Evolutionary conservation across 2,113 vertebrate genomes (phyloP), one percentile per base, ranked within the genome.

Genomic region (Coptodon rendalli): DNA sequence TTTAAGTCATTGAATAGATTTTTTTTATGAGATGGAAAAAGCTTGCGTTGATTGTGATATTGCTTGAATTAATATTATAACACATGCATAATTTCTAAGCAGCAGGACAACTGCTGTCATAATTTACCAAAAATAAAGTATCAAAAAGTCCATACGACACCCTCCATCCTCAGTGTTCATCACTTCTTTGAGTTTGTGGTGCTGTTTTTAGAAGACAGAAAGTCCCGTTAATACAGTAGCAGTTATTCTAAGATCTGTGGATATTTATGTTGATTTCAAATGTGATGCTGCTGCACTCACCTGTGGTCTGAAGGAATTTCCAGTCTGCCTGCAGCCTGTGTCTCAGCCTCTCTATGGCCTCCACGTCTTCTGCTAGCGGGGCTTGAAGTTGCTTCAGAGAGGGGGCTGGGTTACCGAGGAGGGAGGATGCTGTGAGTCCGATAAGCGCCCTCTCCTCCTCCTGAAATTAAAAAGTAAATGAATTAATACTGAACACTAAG

Each of bases 351-450:
- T 97, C 96, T 31, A 96, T n/a, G 11, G 57, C 87, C 85, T 91
- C 81, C n/a, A 84, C 36, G 52, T 95, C 87, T 16, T 96, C 93
- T 66, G 79, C 6, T 4, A 43, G 43, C 3, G 90, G 91, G 54
- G 93, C 73, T 6, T 22, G 71, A 40, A 96, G 86, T 24, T 81
- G 86, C 27, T 93, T 94, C 9, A 96, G 68, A 2, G 91, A 43
- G 59, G 94, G 90, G 0, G 92, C 94, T 5, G 96, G 90, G 6
- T 87, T 66, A 14, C 96, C 96, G 4, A 94, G 93, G n/a, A 97
- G 93, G 81, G 89, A 91, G 24, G 94, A 89, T 4, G 86, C 94
- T 5, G 95, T 97, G 59, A 91, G 68, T 9, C 13, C 84, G 8
- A 96, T 61, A 29, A 80, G 54, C 0, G 86, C 80, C 76, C 66